A percentile compares a stretch with the other conserved stretches of the same genome.
Evolutionary conservation across 2,113 vertebrate genomes (phyloP).

Genomic region (Maccullochella peelii): DNA sequence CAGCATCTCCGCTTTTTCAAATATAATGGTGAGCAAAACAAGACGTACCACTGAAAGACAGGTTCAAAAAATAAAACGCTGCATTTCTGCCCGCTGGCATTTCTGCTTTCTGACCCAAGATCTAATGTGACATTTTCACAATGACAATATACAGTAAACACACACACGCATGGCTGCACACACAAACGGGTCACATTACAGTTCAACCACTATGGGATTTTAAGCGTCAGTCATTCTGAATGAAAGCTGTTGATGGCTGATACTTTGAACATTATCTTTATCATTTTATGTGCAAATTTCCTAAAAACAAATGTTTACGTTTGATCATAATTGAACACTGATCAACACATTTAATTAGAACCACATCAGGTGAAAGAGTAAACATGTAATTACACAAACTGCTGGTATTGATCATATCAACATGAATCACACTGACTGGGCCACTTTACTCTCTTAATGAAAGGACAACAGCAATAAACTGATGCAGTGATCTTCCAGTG

Average conservation of each 20-base stretch:
- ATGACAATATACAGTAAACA: conserved; percentile 12
- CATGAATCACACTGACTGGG: background rate
- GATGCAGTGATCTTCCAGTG: background rate
- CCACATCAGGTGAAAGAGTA: background rate
- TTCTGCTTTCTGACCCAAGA: conserved; percentile 46
- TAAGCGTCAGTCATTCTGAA: background rate
- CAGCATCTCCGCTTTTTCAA: background rate
- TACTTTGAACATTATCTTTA: background rate
- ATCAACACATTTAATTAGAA: background rate
- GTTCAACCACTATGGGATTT: background rate
- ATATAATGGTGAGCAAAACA: background rate
- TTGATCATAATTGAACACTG: background rate
- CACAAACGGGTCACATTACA: background rate
- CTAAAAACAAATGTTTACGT: background rate
- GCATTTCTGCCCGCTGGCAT: conserved; percentile 1
- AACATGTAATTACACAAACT: background rate
- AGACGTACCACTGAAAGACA: background rate
- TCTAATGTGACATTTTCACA: conserved; percentile 63
- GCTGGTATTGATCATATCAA: conserved; percentile 3
- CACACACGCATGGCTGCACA: conserved; percentile 11
- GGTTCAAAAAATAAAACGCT: conserved; percentile 36
- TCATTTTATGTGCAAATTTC: background rate
- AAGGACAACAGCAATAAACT: background rate
- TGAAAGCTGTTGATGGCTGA: background rate
- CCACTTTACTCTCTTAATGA: background rate